Evolutionary conservation across 2,797 vertebrate species (phyloP), one percentile per base, ranked within the genome.

Genomic region (Remorina albescens): DNA sequence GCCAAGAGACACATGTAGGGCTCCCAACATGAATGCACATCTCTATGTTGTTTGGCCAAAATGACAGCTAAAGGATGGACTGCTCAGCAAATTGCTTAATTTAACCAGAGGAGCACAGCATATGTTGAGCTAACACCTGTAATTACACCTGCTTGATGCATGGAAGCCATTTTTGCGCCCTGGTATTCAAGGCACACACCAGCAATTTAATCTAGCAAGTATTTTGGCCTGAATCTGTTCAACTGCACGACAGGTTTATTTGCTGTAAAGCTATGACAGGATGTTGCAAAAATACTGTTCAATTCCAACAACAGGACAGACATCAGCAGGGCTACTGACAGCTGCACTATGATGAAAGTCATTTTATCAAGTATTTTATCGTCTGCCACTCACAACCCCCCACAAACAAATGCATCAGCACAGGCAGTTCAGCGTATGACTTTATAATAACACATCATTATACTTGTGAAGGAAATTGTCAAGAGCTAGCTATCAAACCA

Each of bases 21-120:
- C 75, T 56, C 89, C 86, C 76, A 77, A 81, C 78, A 65, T 46
- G 78, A 84, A 72, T 46, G 67, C 81, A 47, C 62, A 68, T 78
- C 74, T 85, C 80, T 89, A 91, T 85, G 79, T 74, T 71, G 89
- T 93, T 92, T 83, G 73, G 70, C 47, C 54, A 1, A 51, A 75
- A 86, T 88, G 90, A 91, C 85, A 87, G 89, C 90, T 89, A 90
- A 92, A 81, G 73, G 74, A 90, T 83, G 82, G 78, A 80, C 73
- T 65, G 59, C 81, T 74, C 73, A n/a, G 70, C 54, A 83, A 88
- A 93, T 93, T 57, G 91, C 87, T 90, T 64, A 55, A 92, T 93
- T 90, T 71, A 71, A 81, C 74, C 68, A 71, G 86, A 82, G 83
- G 51, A 72, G 82, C 68, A 59, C 71, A 69, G 81, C 62, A 13